Evolutionary conservation across 2,888 invertebrate genomes (phyloP).

Genomic region (Ophion costatus): DNA sequence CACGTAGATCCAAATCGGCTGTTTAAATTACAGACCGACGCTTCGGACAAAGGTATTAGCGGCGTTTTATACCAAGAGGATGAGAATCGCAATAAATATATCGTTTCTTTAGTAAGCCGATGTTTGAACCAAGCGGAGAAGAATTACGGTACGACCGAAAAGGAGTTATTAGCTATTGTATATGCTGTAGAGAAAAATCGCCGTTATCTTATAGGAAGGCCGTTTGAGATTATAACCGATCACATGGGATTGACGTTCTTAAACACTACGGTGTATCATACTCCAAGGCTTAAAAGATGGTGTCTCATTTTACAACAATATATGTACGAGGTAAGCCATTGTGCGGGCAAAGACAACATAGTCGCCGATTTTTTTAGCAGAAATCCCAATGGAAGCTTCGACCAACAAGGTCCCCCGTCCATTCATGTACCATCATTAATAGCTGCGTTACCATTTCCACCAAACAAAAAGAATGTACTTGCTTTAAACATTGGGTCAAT

Average conservation of each 20-base stretch:
- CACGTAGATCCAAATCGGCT: no score
- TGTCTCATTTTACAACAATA: constrained; percentile 5
- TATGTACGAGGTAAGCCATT: not conserved
- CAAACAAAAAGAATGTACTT: no score
- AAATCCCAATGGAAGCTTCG: not conserved
- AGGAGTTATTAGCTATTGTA: constrained; percentile 32
- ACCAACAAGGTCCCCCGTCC: not conserved
- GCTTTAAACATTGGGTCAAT: no score
- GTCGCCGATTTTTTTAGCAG: constrained; percentile 26
- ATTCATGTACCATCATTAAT: no score
- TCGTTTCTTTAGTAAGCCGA: constrained; percentile 2
- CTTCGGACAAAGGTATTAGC: not conserved
- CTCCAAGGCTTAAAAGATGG: not conserved
- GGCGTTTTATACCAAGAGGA: not conserved
- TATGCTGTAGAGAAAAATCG: not conserved
- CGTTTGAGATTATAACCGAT: constrained; percentile 10
- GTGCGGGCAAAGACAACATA: constrained; percentile 5
- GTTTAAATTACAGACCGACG: no score
- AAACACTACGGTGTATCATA: not conserved
- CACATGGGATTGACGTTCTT: constrained; percentile 21
- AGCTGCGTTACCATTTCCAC: no score
- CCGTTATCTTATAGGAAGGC: constrained; percentile 2
- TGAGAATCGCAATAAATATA: not conserved
- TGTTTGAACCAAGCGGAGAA: constrained; percentile 11
- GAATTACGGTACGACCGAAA: constrained; percentile 18